Evolutionary conservation across 2,797 vertebrate genomes (phyloP).

Genomic region (Anniella stebbinsi): DNA sequence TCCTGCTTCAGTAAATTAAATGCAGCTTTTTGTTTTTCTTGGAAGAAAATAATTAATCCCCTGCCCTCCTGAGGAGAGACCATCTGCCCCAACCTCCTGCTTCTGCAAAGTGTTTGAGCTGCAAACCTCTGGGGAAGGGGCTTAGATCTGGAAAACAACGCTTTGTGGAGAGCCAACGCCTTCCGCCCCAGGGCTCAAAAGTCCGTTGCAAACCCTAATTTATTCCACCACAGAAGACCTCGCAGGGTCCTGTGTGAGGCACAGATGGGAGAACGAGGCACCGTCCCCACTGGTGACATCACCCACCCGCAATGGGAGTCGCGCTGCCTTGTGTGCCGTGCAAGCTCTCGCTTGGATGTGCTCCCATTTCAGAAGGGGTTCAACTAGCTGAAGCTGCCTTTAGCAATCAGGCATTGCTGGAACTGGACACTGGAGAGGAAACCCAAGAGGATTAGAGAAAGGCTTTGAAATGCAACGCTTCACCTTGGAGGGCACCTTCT

Average conservation of each 20-base stretch:
- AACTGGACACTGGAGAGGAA: not conserved
- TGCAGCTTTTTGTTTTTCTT: constrained; percentile 20
- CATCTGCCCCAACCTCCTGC: constrained; percentile 39
- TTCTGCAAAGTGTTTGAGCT: not conserved
- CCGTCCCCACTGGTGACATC: not conserved
- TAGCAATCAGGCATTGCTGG: not conserved
- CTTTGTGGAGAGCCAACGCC: not conserved
- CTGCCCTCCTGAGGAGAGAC: constrained; percentile 27
- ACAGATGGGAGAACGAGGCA: not conserved
- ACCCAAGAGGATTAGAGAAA: not conserved
- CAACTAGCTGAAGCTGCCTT: too few species aligned
- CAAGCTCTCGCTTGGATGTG: not conserved
- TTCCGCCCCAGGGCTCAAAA: too few species aligned
- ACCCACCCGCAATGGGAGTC: not conserved
- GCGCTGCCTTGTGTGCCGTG: not conserved
- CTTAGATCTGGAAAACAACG: not conserved
- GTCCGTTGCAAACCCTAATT: not conserved
- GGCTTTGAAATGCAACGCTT: not conserved
- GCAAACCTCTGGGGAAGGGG: not conserved
- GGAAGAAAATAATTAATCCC: constrained; percentile 60
- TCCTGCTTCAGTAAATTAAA: constrained; percentile 29
- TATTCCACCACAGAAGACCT: not conserved
- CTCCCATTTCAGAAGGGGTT: not conserved
- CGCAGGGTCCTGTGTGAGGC: not conserved
- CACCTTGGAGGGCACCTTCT: not conserved